A percentile compares a stretch with the other conserved stretches of the same genome.
Evolutionary conservation across 2,888 invertebrate genomes (phyloP).

Genomic region (Strigamia transsilvanica): DNA sequence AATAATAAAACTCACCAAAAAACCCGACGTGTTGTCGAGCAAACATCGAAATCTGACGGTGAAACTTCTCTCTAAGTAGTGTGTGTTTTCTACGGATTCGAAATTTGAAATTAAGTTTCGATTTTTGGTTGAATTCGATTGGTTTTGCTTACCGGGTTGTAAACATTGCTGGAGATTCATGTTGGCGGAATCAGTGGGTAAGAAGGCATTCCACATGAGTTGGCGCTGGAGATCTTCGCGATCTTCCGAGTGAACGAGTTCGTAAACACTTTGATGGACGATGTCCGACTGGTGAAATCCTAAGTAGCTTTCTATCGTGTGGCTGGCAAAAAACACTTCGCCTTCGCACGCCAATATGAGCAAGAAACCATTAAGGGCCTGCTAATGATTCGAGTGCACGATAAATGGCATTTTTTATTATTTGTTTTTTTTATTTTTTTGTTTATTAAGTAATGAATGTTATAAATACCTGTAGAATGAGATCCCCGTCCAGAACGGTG

Average conservation of each 20-base stretch:
- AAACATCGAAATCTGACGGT: conserved; percentile 99
- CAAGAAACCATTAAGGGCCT: conserved; percentile 99
- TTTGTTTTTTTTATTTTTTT: no score
- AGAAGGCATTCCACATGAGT: conserved; percentile 92
- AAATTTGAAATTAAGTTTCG: no score
- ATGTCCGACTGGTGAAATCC: conserved; percentile 99
- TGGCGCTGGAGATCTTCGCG: conserved; percentile 96
- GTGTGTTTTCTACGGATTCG: conserved; percentile 84
- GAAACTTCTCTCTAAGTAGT: conserved; percentile 93
- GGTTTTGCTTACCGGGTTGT: conserved; percentile 69
- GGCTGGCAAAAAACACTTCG: conserved; percentile 99
- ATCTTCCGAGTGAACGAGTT: conserved; percentile 98
- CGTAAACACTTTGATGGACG: conserved; percentile 98
- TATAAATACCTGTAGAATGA: conserved; percentile 86
- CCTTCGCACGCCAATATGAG: conserved; percentile 99
- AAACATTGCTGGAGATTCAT: conserved; percentile 87
- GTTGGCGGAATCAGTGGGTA: conserved; percentile 76
- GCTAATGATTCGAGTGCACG: conserved; percentile 62
- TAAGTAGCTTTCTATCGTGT: conserved; percentile 99
- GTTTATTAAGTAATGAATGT: not conserved
- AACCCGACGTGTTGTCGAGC: conserved; percentile 98
- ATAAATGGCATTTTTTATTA: not conserved
- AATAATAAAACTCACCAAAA: conserved; percentile 77
- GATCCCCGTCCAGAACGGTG: conserved; percentile 89
- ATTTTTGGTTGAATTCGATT: no score